Conservation (phyloP, 2,113 vertebrate species). For the Capreolus pygargus region DNA sequence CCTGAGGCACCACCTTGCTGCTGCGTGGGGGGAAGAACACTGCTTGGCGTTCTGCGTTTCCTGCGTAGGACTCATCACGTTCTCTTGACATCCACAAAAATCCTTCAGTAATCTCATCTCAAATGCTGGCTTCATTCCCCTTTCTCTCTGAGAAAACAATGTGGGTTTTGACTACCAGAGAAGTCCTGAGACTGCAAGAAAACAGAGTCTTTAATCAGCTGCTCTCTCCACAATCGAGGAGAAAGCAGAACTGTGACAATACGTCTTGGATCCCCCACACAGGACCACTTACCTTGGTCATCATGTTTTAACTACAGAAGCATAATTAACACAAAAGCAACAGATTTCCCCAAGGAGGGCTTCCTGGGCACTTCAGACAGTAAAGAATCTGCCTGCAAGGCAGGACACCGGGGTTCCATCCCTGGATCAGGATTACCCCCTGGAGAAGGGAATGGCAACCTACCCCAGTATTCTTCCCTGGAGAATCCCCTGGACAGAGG, state of each 20-base stretch:
- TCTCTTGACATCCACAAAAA: neutral
- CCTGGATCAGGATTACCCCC: neutral
- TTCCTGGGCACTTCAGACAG: neutral
- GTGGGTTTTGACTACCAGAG: neutral
- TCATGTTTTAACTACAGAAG: neutral
- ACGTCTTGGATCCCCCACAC: neutral
- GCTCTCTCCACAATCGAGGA: neutral
- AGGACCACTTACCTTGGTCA: neutral
- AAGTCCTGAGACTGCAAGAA: neutral
- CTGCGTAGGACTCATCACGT: too few relatives aligned
- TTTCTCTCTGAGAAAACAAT: neutral
- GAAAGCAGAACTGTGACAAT: rapidly evolving
- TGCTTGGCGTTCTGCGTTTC: neutral
- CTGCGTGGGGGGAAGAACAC: rapidly evolving
- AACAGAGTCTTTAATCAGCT: neutral
- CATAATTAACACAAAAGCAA: neutral
- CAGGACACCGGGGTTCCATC: rapidly evolving
- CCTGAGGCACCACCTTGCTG: neutral
- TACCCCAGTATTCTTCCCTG: neutral
- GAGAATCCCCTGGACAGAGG: neutral
- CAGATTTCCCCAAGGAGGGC: neutral
- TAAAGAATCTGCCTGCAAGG: neutral
- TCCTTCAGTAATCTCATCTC: neutral
- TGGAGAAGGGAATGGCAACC: rapidly evolving
- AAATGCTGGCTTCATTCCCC: neutral